Conservation (phyloP, 1,140 invertebrate species). For the Drosophila obscura region DNA sequence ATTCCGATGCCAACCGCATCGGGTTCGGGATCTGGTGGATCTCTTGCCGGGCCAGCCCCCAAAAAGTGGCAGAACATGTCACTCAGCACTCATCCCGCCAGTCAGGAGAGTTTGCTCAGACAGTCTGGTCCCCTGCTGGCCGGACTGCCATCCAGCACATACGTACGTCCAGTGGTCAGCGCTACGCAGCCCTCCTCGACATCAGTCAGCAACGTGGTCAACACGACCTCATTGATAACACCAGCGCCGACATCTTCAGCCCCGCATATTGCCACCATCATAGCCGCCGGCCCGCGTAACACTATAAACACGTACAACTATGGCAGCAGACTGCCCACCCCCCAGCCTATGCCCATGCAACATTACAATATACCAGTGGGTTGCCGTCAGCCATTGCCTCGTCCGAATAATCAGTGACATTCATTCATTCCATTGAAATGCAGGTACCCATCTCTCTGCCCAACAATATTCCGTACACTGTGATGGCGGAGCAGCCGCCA, state of each 20-base stretch:
- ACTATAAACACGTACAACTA: constrained; percentile 27
- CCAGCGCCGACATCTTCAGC: constrained; percentile 16
- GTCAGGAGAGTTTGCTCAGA: constrained; percentile 45
- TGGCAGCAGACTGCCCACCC: constrained; percentile 7
- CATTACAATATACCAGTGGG: constrained; percentile 68
- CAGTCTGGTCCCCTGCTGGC: too few species aligned
- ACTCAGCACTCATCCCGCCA: constrained; percentile 28
- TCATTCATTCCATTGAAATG: too few species aligned
- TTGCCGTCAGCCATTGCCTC: not conserved
- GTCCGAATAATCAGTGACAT: not conserved
- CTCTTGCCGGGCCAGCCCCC: not conserved
- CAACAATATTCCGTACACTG: constrained; percentile 27
- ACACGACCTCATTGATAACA: constrained; percentile 12
- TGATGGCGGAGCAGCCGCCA: constrained; percentile 56
- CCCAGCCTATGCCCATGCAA: constrained; percentile 39
- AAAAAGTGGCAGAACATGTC: constrained; percentile 51
- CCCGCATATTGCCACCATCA: constrained; percentile 41
- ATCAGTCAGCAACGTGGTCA: constrained; percentile 26
- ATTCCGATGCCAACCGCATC: not conserved
- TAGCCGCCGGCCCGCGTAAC: constrained; percentile 44
- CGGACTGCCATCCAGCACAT: constrained; percentile 46
- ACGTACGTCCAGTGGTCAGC: constrained; percentile 45
- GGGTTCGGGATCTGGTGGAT: not conserved
- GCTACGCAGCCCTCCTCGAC: constrained; percentile 25
- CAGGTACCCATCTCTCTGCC: constrained; percentile 65